A percentile compares a stretch with the other conserved stretches of the same genome.
phyloP scores from a whole-genome alignment of 2,797 vertebrate species.

The Pyrocephalus nanus region DNA sequence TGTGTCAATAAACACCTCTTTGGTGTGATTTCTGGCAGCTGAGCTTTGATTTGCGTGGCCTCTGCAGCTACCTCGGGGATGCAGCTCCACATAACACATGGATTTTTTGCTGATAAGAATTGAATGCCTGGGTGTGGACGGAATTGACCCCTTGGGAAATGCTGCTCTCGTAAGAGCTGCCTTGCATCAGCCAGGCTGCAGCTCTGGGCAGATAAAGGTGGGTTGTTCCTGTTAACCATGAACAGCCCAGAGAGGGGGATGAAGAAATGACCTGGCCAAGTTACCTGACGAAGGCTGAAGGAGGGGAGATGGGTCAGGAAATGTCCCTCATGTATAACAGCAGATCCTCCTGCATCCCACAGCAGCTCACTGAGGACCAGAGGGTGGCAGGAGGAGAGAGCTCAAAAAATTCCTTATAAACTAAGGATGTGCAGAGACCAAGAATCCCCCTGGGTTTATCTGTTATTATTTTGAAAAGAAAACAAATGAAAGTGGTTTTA shows the following conservation, averaged over 20 bases:
- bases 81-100: not conserved
- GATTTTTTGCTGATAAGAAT: conserved; percentile 35
- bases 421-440: not conserved
- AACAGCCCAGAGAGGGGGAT: not conserved
- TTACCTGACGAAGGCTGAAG: not conserved
- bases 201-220: not conserved
- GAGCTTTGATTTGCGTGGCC: not conserved
- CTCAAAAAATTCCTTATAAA: not conserved
- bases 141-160: not conserved
- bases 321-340: no score
- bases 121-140: not conserved
- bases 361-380: not conserved
- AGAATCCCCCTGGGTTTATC: not conserved
- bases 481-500: not conserved
- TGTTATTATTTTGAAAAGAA: conserved; percentile 16
- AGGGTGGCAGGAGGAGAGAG: not conserved
- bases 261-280: not conserved
- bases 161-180: not conserved
- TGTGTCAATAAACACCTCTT: conserved; percentile 41
- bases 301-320: not conserved
- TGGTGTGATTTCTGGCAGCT: conserved; percentile 10
- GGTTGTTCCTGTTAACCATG: not conserved
- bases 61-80: not conserved
- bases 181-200: not conserved
- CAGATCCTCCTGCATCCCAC: not conserved